phyloP scores from a whole-genome alignment of 2,888 invertebrate genomes.

The Himalopsyche tibetana region DNA sequence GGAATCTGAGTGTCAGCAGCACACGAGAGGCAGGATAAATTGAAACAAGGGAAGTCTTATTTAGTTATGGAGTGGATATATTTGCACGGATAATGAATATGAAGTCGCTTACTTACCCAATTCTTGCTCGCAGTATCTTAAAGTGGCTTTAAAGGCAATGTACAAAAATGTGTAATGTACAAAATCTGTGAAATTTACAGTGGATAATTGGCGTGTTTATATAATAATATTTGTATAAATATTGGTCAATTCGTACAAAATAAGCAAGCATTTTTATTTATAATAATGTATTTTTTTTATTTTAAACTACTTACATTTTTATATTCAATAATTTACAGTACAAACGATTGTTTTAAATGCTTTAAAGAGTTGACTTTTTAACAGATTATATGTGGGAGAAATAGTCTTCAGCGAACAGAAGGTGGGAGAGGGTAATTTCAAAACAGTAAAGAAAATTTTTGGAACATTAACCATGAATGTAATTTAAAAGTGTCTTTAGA shows the following conservation, averaged over 20 bases:
- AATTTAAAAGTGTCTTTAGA: too few relatives aligned
- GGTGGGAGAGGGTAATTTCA: too few relatives aligned
- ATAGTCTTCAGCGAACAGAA: too few relatives aligned
- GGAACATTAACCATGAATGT: too few relatives aligned
- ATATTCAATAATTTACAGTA: slow-evolving; percentile 35
- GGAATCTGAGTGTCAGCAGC: not conserved
- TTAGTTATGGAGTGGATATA: not conserved
- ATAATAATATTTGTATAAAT: not conserved
- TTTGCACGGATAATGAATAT: too few relatives aligned
- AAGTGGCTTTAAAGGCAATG: not conserved
- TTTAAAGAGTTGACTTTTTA: not conserved
- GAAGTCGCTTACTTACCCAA: too few relatives aligned
- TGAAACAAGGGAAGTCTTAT: not conserved
- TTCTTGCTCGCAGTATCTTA: too few relatives aligned
- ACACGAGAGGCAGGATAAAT: not conserved
- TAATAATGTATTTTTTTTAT: not conserved
- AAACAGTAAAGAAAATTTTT: too few relatives aligned
- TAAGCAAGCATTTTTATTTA: slow-evolving; percentile 37
- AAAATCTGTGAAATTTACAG: not conserved
- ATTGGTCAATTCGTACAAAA: slow-evolving; percentile 36
- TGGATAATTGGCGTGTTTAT: not conserved
- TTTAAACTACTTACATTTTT: slow-evolving; percentile 33
- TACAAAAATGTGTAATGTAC: slow-evolving; percentile 2
- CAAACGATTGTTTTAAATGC: slow-evolving; percentile 20
- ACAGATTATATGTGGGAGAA: too few relatives aligned